Percentiles rank a stretch among this genome's conserved stretches.
phyloP scores from a whole-genome alignment of 2,888 invertebrate species.

The Acronicta psi region DNA sequence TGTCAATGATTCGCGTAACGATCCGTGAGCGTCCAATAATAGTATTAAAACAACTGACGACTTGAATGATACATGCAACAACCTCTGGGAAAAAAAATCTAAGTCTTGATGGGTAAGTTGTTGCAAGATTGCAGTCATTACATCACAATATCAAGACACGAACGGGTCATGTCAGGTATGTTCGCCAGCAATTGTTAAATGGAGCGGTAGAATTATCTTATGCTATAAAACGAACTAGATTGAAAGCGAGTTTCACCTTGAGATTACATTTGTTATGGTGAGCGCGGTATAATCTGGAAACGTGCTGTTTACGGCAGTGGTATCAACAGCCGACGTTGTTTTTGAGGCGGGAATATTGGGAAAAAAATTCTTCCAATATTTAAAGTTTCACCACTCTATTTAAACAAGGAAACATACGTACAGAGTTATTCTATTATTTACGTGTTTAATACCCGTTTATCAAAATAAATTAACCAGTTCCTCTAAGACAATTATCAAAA shows the following conservation, averaged over 20 bases:
- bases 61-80: conserved; percentile 20
- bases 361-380: neutral
- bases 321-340: conserved; percentile 28
- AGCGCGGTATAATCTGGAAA: conserved; percentile 41
- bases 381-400: neutral
- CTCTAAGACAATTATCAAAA: no score
- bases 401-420: neutral
- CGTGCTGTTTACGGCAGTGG: conserved; percentile 30
- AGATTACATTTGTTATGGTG: conserved; percentile 47
- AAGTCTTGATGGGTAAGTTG: conserved; percentile 38
- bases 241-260: conserved; percentile 51
- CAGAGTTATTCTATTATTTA: no score
- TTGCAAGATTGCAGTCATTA: conserved; percentile 39
- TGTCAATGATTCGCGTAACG: conserved; percentile 56
- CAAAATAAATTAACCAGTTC: no score
- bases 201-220: conserved; percentile 39
- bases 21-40: conserved; percentile 62
- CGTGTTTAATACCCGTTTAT: no score
- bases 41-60: conserved; percentile 59
- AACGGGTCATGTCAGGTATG: conserved; percentile 28
- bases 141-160: conserved; percentile 25
- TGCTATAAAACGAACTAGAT: conserved; percentile 40
- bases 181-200: conserved; percentile 46
- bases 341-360: conserved; percentile 11
- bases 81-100: conserved; percentile 38